Evolutionary conservation across 1,140 invertebrate genomes (phyloP), one percentile per base, ranked within the genome.

Genomic region (Trichogramma pretiosum): DNA sequence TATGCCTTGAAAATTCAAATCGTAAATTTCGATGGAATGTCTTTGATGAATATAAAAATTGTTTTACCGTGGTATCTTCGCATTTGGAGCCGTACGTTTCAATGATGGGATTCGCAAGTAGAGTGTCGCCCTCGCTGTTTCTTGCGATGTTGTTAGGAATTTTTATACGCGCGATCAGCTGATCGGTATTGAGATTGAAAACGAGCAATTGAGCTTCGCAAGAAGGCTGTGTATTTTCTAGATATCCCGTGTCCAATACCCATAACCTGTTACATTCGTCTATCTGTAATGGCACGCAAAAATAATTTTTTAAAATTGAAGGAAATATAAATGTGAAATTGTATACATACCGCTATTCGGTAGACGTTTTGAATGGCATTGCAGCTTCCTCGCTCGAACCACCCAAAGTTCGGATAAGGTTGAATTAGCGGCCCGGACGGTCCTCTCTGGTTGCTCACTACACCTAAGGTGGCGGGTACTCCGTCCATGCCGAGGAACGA

Each of bases 1-100:
- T 67, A 73, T 2, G 68, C 69, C 57, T 62, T 54, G 54, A 52
- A 42, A 38, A 41, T 38, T 38, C 23, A 10, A n/a, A 13, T 4
- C 9, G 19, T 33, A 7, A 22, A 14, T 21, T 18, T 32, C 35
- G 8, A 26, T 21, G 22, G 3, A 22, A 16, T 32, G 10, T 14
- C 16, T n/a, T 34, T 34, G 16, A 22, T 34, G 5, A 34, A n/a
- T 34, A 7, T 7, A 28, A 28, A 28, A 28, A 19, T 18, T 21
- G 18, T 24, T 30, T 49, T 23, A 49, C 47, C 5, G 47, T 43
- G 7, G 40, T 38, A 3, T 48, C 32, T 32, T 37, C 19, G 17
- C 47, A 49, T 11, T 43, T 3, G 5, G 17, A n/a, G 19, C 34
- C 35, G 3, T 30, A 17, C 1, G 46, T 49, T 26, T 49, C 47